phyloP scores from a whole-genome alignment of 2,113 vertebrate genomes.

The Oceanites oceanicus region DNA sequence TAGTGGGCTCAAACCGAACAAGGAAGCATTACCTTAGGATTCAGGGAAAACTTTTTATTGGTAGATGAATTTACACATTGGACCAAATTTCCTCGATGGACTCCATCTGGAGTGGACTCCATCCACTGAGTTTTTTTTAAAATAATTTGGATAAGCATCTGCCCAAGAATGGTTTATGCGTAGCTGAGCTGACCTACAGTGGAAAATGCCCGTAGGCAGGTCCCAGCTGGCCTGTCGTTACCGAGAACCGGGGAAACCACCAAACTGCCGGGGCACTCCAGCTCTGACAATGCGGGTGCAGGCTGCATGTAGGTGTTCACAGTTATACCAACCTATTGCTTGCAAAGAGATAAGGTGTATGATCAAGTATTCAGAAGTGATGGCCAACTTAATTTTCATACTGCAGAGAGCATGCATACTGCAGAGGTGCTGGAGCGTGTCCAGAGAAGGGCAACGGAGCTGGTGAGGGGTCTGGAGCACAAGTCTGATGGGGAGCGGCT shows the following conservation, averaged over 20 bases:
- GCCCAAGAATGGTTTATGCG: not conserved
- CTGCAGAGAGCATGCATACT: not conserved
- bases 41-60: not conserved
- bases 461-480: no score
- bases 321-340: not conserved
- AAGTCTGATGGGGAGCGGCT: no score
- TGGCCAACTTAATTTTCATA: not conserved
- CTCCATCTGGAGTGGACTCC: not conserved
- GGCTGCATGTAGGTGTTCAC: no score
- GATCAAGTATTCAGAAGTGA: not conserved
- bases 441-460: no score
- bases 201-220: not conserved
- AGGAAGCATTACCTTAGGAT: not conserved
- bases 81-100: not conserved
- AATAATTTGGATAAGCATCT: not conserved
- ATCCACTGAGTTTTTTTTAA: not conserved
- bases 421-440: no score
- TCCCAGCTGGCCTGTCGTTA: not conserved
- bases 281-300: rapidly evolving
- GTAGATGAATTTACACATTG: not conserved
- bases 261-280: no score
- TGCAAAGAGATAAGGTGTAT: not conserved
- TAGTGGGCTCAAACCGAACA: not conserved
- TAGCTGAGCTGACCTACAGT: not conserved
- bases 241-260: not conserved